These are phyloP conservation scores for Ciconia boyciana DNA, from an alignment of 2,113 vertebrate species.

Conservation along the genomic window DNA sequence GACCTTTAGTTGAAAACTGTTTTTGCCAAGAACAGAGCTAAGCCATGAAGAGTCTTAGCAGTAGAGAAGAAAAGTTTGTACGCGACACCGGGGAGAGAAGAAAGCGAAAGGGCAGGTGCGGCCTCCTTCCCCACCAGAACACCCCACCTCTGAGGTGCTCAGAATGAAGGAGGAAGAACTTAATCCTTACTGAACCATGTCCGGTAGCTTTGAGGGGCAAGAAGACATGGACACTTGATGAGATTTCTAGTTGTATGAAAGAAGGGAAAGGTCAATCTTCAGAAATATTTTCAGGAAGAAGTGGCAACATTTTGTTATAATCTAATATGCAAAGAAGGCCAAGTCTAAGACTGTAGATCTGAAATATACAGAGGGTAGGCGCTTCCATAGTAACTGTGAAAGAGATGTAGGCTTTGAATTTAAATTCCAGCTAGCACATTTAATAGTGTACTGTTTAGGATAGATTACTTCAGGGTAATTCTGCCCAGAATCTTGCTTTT, in stretches of 20 bases:
- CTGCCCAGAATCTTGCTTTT: background rate
- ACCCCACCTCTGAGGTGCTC: background rate
- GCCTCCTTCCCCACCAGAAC: background rate
- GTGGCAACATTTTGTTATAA: slow-evolving; percentile 8
- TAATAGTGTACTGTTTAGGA: slow-evolving; percentile 31
- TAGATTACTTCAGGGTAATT: background rate
- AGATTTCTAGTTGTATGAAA: background rate
- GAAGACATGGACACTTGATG: background rate
- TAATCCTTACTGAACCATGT: background rate
- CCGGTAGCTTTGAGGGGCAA: background rate
- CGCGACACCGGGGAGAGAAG: background rate
- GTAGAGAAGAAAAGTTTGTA: background rate
- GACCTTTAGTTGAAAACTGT: background rate
- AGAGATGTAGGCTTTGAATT: slow-evolving; percentile 59
- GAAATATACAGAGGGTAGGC: slow-evolving; percentile 59
- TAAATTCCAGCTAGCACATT: slow-evolving; percentile 55
- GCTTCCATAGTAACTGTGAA: slow-evolving; percentile 69
- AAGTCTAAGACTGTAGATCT: slow-evolving; percentile 51
- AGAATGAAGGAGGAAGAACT: background rate
- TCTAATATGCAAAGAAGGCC: slow-evolving; percentile 44
- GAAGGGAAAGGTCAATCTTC: background rate
- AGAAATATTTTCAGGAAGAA: slow-evolving; percentile 33
- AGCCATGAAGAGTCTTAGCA: background rate
- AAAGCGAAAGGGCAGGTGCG: background rate
- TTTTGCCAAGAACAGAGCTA: background rate